Conservation (phyloP, 2,113 vertebrate species). For the Cromileptes altivelis region DNA sequence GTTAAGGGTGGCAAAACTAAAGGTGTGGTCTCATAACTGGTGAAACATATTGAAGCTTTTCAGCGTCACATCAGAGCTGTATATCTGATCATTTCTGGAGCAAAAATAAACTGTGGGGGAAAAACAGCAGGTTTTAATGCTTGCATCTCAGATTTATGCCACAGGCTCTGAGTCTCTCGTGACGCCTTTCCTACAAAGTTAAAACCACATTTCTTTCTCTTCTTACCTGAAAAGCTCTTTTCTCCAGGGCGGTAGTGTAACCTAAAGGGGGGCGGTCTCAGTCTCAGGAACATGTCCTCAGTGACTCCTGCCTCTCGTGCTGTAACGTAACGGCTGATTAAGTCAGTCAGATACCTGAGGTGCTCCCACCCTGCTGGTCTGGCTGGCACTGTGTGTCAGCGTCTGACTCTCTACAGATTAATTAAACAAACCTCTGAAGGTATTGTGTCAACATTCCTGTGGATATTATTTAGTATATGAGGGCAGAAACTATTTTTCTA, state of each 20-base stretch:
- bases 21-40: background rate
- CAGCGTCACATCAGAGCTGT: background rate
- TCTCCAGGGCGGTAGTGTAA: background rate
- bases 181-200: background rate
- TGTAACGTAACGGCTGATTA: background rate
- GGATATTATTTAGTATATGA: slow-evolving; percentile 89
- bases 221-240: slow-evolving; percentile 12
- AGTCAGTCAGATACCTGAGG: background rate
- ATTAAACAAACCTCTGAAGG: slow-evolving; percentile 8
- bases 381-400: slow-evolving; percentile 61
- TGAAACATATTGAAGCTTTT: background rate
- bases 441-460: slow-evolving; percentile 44
- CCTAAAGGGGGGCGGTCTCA: background rate
- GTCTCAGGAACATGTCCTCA: slow-evolving; percentile 17
- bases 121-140: background rate
- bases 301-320: background rate
- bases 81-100: background rate
- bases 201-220: background rate
- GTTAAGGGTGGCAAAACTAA: background rate
- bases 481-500: slow-evolving; percentile 61
- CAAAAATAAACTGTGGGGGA: background rate
- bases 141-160: background rate
- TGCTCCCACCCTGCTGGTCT: slow-evolving; percentile 4
- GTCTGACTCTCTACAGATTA: background rate
- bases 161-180: background rate